These are phyloP conservation scores for Aulostomus chinensis DNA, from an alignment of 2,797 vertebrate species.

Conservation along the genomic window DNA sequence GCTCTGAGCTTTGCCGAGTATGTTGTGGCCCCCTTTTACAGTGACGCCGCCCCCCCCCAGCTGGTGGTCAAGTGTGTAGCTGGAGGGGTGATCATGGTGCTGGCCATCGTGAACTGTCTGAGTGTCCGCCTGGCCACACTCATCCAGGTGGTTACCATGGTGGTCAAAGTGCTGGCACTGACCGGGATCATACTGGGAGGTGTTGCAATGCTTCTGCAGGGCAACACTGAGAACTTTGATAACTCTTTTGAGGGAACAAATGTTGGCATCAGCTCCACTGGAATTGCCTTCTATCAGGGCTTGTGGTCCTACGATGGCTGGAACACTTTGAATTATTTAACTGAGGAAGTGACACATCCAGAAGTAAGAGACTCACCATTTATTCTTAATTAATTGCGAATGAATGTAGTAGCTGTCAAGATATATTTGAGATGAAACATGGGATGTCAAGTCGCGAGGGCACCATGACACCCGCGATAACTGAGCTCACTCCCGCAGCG, in stretches of 20 bases:
- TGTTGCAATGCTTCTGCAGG: conserved; percentile 72
- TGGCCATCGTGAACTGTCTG: conserved; percentile 80
- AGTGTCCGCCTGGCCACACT: conserved; percentile 75
- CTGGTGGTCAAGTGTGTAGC: conserved; percentile 70
- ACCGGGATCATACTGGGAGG: conserved; percentile 77
- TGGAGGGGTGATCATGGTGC: conserved; percentile 76
- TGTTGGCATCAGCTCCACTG: conserved; percentile 58
- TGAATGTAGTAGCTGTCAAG: too few species aligned
- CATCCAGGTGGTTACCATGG: conserved; percentile 81
- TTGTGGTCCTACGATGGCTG: conserved; percentile 90
- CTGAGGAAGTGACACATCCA: conserved; percentile 85
- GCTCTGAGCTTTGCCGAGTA: conserved; percentile 84
- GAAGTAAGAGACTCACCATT: conserved; percentile 72
- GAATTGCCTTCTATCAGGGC: conserved; percentile 87
- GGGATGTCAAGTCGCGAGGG: too few species aligned
- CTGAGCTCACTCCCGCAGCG: too few species aligned
- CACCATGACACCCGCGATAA: too few species aligned
- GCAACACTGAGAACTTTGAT: conserved; percentile 71
- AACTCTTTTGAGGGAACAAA: conserved; percentile 81
- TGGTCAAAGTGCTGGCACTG: conserved; percentile 79
- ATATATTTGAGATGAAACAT: too few species aligned
- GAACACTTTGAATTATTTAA: conserved; percentile 86
- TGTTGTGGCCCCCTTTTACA: conserved; percentile 77
- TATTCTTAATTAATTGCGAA: too few species aligned
- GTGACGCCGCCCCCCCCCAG: conserved; percentile 69